Conservation (phyloP, 2,113 vertebrate genomes). For the Neogale vison region DNA sequence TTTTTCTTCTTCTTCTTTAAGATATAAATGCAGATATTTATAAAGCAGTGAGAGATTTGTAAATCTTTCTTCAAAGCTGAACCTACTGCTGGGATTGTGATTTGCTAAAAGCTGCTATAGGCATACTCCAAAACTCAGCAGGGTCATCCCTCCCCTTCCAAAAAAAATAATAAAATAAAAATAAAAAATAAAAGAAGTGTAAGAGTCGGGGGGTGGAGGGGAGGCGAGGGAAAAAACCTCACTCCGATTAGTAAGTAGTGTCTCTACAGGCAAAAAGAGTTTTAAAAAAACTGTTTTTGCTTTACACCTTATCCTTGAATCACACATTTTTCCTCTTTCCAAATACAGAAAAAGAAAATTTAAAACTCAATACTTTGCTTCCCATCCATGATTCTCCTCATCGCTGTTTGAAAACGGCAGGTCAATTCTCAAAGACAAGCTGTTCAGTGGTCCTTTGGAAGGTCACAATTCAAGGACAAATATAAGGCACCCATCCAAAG, state of each 20-base stretch:
- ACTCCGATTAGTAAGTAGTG: constrained; percentile 72
- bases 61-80: constrained; percentile 82
- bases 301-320: constrained; percentile 65
- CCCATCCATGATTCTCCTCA: neutral
- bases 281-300: constrained; percentile 60
- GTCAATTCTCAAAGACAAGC: constrained; percentile 50
- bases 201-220: too few relatives aligned
- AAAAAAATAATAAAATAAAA: constrained; percentile 43
- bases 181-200: constrained; percentile 45
- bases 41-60: constrained; percentile 83
- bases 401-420: neutral
- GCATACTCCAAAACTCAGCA: constrained; percentile 83
- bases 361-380: constrained; percentile 21
- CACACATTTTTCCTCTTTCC: neutral
- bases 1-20: constrained; percentile 82
- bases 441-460: neutral
- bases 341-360: constrained; percentile 18
- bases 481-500: neutral
- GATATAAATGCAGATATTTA: constrained; percentile 85
- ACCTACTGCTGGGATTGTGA: constrained; percentile 82
- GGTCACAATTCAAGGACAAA: constrained; percentile 47
- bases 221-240: neutral
- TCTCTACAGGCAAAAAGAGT: constrained; percentile 76
- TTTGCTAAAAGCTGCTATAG: constrained; percentile 84
- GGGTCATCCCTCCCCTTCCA: constrained; percentile 75